A percentile compares a stretch with the other conserved stretches of the same genome.
phyloP scores from a whole-genome alignment of 2,113 vertebrate species.

The Potamarius usumacintae region DNA sequence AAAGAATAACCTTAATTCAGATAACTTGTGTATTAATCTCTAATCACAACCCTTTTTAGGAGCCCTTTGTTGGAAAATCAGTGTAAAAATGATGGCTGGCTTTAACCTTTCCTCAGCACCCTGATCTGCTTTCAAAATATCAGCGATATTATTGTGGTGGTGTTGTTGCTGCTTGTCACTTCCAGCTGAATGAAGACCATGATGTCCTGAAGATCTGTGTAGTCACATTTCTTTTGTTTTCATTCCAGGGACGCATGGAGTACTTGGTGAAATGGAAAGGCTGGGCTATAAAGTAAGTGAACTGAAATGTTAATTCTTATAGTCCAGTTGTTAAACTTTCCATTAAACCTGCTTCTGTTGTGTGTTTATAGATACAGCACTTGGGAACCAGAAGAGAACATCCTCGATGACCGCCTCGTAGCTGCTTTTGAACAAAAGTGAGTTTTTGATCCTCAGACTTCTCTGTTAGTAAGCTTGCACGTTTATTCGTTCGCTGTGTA shows the following conservation, averaged over 20 bases:
- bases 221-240: conserved; percentile 47
- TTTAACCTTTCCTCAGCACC: too few relatives aligned
- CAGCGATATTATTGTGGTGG: neutral
- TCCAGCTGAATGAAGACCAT: neutral
- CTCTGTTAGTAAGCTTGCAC: neutral
- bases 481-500: too few relatives aligned
- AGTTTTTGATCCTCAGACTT: conserved; percentile 65
- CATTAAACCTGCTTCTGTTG: neutral
- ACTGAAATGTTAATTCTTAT: neutral
- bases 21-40: neutral
- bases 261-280: conserved; percentile 98
- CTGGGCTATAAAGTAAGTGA: conserved; percentile 96
- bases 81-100: neutral
- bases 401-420: conserved; percentile 92
- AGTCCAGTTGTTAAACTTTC: neutral
- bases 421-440: conserved; percentile 95
- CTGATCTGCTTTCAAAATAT: neutral
- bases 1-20: neutral
- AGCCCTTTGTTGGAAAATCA: neutral
- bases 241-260: conserved; percentile 84
- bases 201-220: neutral
- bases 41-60: neutral
- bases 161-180: neutral
- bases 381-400: conserved; percentile 98
- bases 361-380: conserved; percentile 85